phyloP scores from a whole-genome alignment of 2,113 vertebrate genomes.

The Xiphias gladius region DNA sequence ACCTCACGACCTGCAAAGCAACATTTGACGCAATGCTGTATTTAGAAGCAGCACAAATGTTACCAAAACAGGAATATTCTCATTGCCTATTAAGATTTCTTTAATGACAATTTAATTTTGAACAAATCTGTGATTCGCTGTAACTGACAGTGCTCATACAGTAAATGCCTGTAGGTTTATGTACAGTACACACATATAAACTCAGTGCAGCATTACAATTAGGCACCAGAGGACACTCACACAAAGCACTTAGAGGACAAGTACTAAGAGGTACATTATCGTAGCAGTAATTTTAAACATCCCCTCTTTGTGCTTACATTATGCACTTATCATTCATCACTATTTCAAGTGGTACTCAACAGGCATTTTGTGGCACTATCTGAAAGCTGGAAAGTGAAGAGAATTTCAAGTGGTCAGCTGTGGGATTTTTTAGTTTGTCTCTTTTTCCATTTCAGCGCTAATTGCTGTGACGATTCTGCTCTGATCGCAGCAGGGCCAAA shows the following conservation, averaged over 20 bases:
- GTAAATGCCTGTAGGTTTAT: not conserved
- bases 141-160: not conserved
- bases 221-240: conserved; percentile 15
- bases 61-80: not conserved
- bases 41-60: not conserved
- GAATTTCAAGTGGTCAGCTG: conserved; percentile 13
- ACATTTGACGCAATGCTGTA: not conserved
- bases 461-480: not conserved
- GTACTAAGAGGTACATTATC: conserved; percentile 29
- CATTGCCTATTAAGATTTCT: not conserved
- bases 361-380: conserved; percentile 19
- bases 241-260: conserved; percentile 44
- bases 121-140: not conserved
- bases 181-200: conserved; percentile 9
- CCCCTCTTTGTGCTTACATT: conserved; percentile 36
- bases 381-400: conserved; percentile 36
- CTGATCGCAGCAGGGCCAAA: not conserved
- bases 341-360: conserved; percentile 31
- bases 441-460: not conserved
- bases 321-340: conserved; percentile 58
- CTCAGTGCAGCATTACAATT: not conserved
- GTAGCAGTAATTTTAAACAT: conserved; percentile 24
- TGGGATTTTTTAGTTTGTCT: conserved; percentile 1
- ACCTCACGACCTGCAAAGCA: conserved; percentile 12
- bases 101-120: not conserved